Base-by-base conservation (phyloP, 2,797 vertebrate species). In the Anomalospiza imberbis region DNA sequence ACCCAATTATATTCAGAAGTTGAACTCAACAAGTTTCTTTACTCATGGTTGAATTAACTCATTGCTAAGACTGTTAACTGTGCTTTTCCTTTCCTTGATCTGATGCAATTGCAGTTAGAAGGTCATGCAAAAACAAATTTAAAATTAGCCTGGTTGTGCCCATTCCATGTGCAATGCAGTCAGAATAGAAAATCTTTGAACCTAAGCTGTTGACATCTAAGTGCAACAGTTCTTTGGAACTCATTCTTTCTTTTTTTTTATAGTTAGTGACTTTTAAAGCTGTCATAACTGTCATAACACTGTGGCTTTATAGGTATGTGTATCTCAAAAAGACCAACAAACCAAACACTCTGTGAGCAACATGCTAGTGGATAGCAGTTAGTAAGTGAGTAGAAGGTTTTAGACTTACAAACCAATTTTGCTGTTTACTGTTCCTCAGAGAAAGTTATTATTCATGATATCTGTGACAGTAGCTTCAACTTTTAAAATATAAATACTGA, bases 31-130 rank as follows among this genome's bases (percentile, higher is more conserved):
- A 73, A 78, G 47, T 92, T 95, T 86, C 66, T 94, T 85, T 75
- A 45, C 58, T 93, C 55, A 60, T 67, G 89, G 67, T 54, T 95
- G 94, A 88, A 67, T 92, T 90, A 88, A 78, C 87, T 81, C 85
- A 73, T 85, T 88, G 62, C 82, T 88, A 53, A 76, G 55, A 40
- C 57, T 91, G 34, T 91, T 94, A 93, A 63, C 75, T 42, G 29
- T 91, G 79, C 62, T 79, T 88, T 93, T 72, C 34, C 40, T 63
- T 93, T 66, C 28, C 73, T 88, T 88, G 58, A 36, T 93, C 70
- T 73, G 77, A 70, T 89, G 70, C 70, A 73, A 94, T 85, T 89
- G 66, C 87, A 91, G 40, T 89, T 88, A 60, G 82, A 89, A 96
- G 88, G 89, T 97, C 87, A 92, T 26, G 62, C 57, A 81, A 86